Conservation (phyloP, 2,113 vertebrate species). For the Perognathus longimembris region DNA sequence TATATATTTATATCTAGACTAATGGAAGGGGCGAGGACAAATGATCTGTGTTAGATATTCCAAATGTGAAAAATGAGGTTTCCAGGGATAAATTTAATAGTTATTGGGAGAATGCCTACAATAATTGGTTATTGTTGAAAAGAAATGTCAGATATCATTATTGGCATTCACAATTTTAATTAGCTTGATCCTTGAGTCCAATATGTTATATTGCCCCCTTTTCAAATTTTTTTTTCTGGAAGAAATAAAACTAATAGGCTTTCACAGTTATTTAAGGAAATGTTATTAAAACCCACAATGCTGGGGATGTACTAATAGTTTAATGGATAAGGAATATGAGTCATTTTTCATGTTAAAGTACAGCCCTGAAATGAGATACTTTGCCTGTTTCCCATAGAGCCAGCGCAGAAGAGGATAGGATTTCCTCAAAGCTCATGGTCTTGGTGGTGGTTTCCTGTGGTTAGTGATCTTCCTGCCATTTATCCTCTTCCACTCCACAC, state of each 20-base stretch:
- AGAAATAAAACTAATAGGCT: conserved; percentile 83
- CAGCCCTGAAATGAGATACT: conserved; percentile 84
- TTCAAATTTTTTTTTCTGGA: conserved; percentile 75
- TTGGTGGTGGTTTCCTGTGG: conserved; percentile 69
- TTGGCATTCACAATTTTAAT: conserved; percentile 81
- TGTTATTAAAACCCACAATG: conserved; percentile 81
- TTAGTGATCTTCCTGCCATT: conserved; percentile 52
- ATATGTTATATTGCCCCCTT: conserved; percentile 72
- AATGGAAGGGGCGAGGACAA: conserved; percentile 83
- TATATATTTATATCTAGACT: conserved; percentile 81
- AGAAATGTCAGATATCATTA: conserved; percentile 80
- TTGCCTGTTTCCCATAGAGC: conserved; percentile 76
- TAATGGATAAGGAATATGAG: conserved; percentile 84
- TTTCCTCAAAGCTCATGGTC: conserved; percentile 76
- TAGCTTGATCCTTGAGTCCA: conserved; percentile 72
- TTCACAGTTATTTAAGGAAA: conserved; percentile 86
- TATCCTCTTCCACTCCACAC: fast-evolving
- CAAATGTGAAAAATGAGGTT: conserved; percentile 74
- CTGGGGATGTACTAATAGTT: conserved; percentile 83
- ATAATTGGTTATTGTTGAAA: conserved; percentile 85
- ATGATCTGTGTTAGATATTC: conserved; percentile 84
- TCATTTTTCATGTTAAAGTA: conserved; percentile 87
- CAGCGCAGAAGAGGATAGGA: conserved; percentile 69
- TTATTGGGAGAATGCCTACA: conserved; percentile 68
- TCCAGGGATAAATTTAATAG: conserved; percentile 67